Conservation (phyloP, 2,888 invertebrate genomes). For the Entomobrya proxima region DNA sequence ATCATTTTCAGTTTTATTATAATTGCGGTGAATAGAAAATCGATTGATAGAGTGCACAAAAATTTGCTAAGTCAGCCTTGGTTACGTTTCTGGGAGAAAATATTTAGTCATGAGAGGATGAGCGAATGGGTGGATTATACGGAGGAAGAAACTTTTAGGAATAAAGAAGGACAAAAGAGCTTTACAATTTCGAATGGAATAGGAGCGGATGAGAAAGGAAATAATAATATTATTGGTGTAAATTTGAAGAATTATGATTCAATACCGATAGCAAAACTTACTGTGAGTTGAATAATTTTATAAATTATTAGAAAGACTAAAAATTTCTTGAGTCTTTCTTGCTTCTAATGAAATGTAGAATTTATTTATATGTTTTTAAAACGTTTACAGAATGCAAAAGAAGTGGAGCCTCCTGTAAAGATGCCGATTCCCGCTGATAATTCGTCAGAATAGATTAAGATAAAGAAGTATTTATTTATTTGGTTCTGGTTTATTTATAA, state of each 20-base stretch:
- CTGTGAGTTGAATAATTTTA: slow-evolving; percentile 10
- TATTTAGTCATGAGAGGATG: slow-evolving; percentile 68
- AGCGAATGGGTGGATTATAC: slow-evolving; percentile 64
- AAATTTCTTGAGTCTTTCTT: neutral
- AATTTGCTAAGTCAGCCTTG: slow-evolving; percentile 64
- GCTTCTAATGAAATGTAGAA: no score
- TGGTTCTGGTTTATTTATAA: no score
- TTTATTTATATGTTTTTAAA: no score
- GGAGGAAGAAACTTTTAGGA: slow-evolving; percentile 56
- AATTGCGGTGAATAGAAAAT: slow-evolving; percentile 21
- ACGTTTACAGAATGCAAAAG: no score
- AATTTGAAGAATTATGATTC: slow-evolving; percentile 41
- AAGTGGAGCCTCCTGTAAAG: no score
- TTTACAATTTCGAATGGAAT: neutral
- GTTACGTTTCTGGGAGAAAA: slow-evolving; percentile 62
- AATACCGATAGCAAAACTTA: slow-evolving; percentile 56
- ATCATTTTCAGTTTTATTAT: slow-evolving; percentile 63
- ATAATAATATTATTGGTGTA: slow-evolving; percentile 11
- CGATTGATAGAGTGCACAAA: slow-evolving; percentile 57
- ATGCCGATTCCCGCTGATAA: no score
- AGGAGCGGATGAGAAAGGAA: neutral
- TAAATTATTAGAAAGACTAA: no score
- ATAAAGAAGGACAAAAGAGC: neutral
- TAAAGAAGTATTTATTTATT: no score
- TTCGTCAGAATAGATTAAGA: no score